phyloP scores from a whole-genome alignment of 2,888 invertebrate species.

The Crepidodera aurea region DNA sequence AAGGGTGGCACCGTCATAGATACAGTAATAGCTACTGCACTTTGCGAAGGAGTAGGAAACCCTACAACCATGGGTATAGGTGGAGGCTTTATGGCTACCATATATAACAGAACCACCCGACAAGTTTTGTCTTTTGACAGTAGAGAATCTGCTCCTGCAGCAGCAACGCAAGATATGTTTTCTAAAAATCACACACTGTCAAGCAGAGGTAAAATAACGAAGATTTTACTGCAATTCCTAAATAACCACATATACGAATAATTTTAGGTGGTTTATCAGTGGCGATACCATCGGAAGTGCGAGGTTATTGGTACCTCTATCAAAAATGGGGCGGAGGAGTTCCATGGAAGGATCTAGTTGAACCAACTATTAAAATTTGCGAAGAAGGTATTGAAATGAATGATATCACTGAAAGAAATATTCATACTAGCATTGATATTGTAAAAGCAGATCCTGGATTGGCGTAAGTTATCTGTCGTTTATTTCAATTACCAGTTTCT shows the following conservation, averaged over 20 bases:
- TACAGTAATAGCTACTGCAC: conserved; percentile 83
- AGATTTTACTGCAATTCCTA: too few relatives aligned
- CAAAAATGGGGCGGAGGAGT: conserved; percentile 57
- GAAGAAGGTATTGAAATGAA: conserved; percentile 72
- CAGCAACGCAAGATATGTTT: conserved; percentile 75
- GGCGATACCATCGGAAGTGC: conserved; percentile 79
- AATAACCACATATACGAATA: too few relatives aligned
- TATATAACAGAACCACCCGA: conserved; percentile 72
- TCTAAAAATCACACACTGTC: conserved; percentile 32
- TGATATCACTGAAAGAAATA: conserved; percentile 18
- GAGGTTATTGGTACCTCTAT: conserved; percentile 34
- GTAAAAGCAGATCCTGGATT: conserved; percentile 29
- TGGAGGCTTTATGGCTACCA: conserved; percentile 87
- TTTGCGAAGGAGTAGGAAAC: conserved; percentile 86
- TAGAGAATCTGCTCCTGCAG: conserved; percentile 78
- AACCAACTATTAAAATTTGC: conserved; percentile 80
- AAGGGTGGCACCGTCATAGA: conserved; percentile 83
- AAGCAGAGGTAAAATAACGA: conserved; percentile 39
- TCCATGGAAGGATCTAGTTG: conserved; percentile 80
- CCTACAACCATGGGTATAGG: conserved; percentile 89
- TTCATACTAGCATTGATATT: neutral
- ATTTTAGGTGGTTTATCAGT: conserved; percentile 44
- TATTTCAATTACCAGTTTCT: too few relatives aligned
- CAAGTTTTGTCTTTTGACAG: conserved; percentile 74
- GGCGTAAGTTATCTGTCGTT: conserved; percentile 14